Evolutionary conservation across 2,113 vertebrate genomes (phyloP), one percentile per base, ranked within the genome.

Genomic region (Phoxinus phoxinus): DNA sequence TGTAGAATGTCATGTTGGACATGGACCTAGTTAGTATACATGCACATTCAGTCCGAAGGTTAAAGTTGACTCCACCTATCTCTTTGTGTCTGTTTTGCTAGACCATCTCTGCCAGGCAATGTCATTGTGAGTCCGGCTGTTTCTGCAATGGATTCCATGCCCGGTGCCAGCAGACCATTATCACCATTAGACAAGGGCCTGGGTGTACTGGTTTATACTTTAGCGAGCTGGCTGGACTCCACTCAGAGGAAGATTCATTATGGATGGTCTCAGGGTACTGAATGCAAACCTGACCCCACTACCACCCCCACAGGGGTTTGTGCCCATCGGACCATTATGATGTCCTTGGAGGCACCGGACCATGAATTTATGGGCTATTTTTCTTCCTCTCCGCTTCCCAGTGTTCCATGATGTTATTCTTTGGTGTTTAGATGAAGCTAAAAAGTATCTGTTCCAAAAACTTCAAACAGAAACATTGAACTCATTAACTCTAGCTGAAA

Each of bases 321-420:
- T 73, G 81, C 67, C 67, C 81, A 83, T 27, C 41, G 67, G 81
- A 73, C 81, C 81, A 73, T 83, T 72, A 72, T 73, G 63, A 72
- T 83, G 81, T 83, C 81, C 81, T 83, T 83, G 46, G 46, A 83
- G 51, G 48, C 81, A 72, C 32, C 8, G 51, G 81, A 83, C 81
- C 81, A 73, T 83, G 48, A 73, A 83, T 83, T 58, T 83, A 83
- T 58, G 81, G 23, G 67, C 81, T n/a, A 48, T 73, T 12, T 25
- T 41, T 32, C 25, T 37, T n/a, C 72, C 32, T 56, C 81, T 25
- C 67, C 19, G 23, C 69, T 37, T 72, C 32, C 51, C 48, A 81
- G 44, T 15, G 41, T 51, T 69, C 79, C 79, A 83, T 30, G 3
- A 46, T 48, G 25, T 46, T 81, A 65, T 81, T 51, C 27, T 46